Base-by-base conservation (phyloP, 2,113 vertebrate species). In the Mus pahari region DNA sequence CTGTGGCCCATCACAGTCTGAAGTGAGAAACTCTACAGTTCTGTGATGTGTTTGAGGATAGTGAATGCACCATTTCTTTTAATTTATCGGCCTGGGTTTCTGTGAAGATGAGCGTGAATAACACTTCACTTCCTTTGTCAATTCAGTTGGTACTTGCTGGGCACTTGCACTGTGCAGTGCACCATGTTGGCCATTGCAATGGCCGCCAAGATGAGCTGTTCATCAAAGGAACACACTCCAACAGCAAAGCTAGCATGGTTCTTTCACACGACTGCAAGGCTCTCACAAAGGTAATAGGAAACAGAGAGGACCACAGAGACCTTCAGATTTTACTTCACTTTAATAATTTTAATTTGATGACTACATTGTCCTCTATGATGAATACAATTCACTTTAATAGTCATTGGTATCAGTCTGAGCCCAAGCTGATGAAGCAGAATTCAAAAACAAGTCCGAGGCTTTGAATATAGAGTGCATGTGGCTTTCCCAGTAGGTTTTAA, bases 291-390 rank as follows among this genome's bases (percentile, higher is more conserved):
- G 77, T 84, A 39, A n/a, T 78, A 62, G 64, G 93, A 92, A 96
- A 7, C 26, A 77, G 81, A 78, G 36, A 92, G 45, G 50, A 45
- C 48, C 33, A 60, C 58, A 39, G 89, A 64, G 45, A 77, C 81
- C 82, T 92, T 31, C 70, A 83, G 16, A 26, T 50, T 26, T 33
- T 79, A 82, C 50, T 74, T 66, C 10, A 50, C 88, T 89, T 91
- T 48, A 75, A 11, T 66, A 86, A 92, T 94, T 74, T 94, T 89
- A 89, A 94, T 89, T 28, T 75, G 58, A 90, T 94, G 58, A 77
- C n/a, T 77, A 2, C 84, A 42, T 82, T 45, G 88, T 14, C 50
- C 16, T 55, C 68, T 86, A 6, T 16, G 83, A 33, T 71, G 71
- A 81, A 64, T 36, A 70, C 50, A 92, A 82, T 84, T 12, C 19